phyloP scores from a whole-genome alignment of 2,113 vertebrate genomes.

The Platycercus adscitus region DNA sequence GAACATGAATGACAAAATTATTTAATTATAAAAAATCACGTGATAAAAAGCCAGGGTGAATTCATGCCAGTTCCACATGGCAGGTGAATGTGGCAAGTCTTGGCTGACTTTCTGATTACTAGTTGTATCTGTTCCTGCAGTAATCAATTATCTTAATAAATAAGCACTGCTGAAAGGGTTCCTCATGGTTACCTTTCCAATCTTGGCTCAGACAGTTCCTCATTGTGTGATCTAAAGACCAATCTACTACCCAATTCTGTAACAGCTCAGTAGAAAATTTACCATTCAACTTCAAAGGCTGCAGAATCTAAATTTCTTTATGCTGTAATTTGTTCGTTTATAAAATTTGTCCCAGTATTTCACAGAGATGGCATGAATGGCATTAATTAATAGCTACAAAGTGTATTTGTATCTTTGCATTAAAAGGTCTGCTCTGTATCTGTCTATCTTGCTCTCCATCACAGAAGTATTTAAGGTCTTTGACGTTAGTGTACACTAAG shows the following conservation, averaged over 20 bases:
- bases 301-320: background rate
- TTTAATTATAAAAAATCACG: background rate
- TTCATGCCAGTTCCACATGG: background rate
- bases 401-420: background rate
- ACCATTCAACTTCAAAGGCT: background rate
- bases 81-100: background rate
- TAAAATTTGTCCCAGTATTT: background rate
- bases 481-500: background rate
- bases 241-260: background rate
- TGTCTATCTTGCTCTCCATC: slow-evolving; percentile 1
- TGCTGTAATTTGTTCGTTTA: background rate
- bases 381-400: background rate
- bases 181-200: background rate
- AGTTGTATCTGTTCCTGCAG: background rate
- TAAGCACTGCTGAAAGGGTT: background rate
- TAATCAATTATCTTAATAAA: background rate
- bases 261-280: background rate
- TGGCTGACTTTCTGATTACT: background rate
- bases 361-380: background rate
- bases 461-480: background rate
- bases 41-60: background rate
- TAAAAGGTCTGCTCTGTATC: background rate
- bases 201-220: background rate
- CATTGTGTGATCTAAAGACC: background rate
- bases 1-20: background rate